Base-by-base conservation (phyloP, 2,113 vertebrate species). In the Andinoacara biseriatus region DNA sequence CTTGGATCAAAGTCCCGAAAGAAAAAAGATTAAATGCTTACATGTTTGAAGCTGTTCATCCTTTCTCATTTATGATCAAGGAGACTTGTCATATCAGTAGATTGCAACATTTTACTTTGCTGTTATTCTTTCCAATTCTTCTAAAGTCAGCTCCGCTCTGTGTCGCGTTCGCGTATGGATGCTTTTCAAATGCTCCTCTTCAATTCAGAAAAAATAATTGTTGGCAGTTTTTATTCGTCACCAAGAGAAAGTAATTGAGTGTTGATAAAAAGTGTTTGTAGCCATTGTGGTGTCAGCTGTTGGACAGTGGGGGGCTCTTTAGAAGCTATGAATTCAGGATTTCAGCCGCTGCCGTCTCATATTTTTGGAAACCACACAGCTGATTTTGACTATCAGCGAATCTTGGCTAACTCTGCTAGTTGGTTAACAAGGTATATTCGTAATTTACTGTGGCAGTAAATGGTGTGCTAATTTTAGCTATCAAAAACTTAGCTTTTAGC, bases 11-110 rank as follows among this genome's bases (percentile, higher is more conserved):
- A 29, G 69, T 62, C 69, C 54, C 1, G 6, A 57, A 78, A 81
- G 63, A 65, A 74, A 80, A 62, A 52, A 54, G 35, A 74, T 76
- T 46, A 65, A 60, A 72, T 69, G 57, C 52, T 75, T 77, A 85
- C 54, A 78, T n/a, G 26, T 72, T 46, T 65, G 59, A 81, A 59
- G n/a, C 49, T 52, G 43, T 59, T 43, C 54, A 54, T 63, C 26
- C 24, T 49, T n/a, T n/a, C 57, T 82, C 18, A n/a, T 76, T 33
- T 52, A 61, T 58, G 29, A 57, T 58, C 22, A 72, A 72, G 26
- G 54, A 72, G 46, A 72, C 67, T 54, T 72, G 49, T 40, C 43
- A 11, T 65, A 26, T 26, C 57, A 26, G 22, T 3, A 24, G 49
- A 80, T 57, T 60, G 11, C 38, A 52, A 75, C 6, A 13, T 49